A percentile compares a stretch with the other conserved stretches of the same genome.
phyloP scores from a whole-genome alignment of 2,113 vertebrate genomes.

The Cinclus cinclus region DNA sequence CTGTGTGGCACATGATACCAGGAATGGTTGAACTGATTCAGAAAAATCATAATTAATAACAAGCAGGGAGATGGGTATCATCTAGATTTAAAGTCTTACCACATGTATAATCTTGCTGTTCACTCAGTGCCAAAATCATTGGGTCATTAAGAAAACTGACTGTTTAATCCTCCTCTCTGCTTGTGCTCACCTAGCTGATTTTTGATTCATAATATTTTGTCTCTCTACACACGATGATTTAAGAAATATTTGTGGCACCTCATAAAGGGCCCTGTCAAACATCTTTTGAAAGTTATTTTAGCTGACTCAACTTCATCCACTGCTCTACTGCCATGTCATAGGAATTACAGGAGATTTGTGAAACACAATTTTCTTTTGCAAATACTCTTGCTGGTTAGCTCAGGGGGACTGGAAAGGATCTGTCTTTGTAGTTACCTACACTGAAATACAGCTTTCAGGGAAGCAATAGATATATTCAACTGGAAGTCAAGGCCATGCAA shows the following conservation, averaged over 20 bases:
- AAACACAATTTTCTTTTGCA: conserved; percentile 18
- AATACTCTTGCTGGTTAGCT: neutral
- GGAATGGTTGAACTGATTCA: neutral
- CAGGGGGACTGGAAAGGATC: neutral
- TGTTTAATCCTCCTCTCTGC: conserved; percentile 12
- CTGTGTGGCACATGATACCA: neutral
- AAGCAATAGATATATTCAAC: neutral
- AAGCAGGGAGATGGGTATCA: neutral
- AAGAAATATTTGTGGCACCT: conserved; percentile 24
- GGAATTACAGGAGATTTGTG: neutral
- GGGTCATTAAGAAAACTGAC: neutral
- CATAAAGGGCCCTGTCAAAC: conserved; percentile 19
- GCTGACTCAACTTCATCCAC: conserved; percentile 10
- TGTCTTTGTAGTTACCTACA: neutral
- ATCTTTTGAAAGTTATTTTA: conserved; percentile 38
- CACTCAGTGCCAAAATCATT: neutral
- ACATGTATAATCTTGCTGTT: neutral
- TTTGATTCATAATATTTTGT: conserved; percentile 40
- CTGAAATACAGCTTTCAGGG: conserved; percentile 12
- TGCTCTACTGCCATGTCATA: neutral
- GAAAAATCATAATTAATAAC: conserved; percentile 17
- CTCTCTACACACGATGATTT: conserved; percentile 16
- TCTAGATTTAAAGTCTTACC: neutral
- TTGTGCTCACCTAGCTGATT: neutral
- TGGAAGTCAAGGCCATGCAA: neutral